Evolutionary conservation across 2,797 vertebrate species (phyloP), one percentile per base, ranked within the genome.

Genomic region (Tinamus major): DNA sequence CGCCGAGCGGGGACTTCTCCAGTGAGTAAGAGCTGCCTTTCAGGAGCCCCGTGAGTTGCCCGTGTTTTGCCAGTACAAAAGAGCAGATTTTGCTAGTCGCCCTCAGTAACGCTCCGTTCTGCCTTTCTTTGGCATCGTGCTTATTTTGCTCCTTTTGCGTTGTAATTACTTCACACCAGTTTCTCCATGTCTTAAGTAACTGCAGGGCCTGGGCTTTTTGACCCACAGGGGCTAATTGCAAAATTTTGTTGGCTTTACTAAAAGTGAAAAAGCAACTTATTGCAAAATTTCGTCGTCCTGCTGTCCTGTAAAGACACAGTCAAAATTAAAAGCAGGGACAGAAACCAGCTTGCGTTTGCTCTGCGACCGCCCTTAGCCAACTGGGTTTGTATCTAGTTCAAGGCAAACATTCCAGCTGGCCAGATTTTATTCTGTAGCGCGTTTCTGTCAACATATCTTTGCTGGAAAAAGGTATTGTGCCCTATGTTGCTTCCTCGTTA

Each of bases 401-500:
- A 62, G 77, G 76, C 78, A 78, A 11, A 42, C 4, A 1, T 44
- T 72, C 64, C 6, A 6, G 35, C 29, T 1, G 23, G 58, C 78
- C 71, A 80, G 41, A 48, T 92, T 86, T 87, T 58, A n/a, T 59
- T 64, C 10, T 87, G 23, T 89, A 90, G 63, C 91, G 56, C 90
- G 95, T 95, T 44, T 37, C 93, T 91, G 89, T 87, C 71, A 69
- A 44, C 3, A 1, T 95, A 51, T 87, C 86, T 78, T 93, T 94
- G 95, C 92, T 94, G 93, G 80, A 85, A 91, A 90, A 90, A 85
- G 83, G 94, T 90, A 48, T 4, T 63, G 90, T 70, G 53, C 58
- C 90, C 79, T 70, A 80, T 85, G 88, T 93, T 90, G 90, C 79
- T 96, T 95, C 92, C 84, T 61, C 91, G 89, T 87, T 26, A 65